A percentile compares a stretch with the other conserved stretches of the same genome.
Conservation (phyloP, 2,888 invertebrate genomes). For the Tineola bisselliella region DNA sequence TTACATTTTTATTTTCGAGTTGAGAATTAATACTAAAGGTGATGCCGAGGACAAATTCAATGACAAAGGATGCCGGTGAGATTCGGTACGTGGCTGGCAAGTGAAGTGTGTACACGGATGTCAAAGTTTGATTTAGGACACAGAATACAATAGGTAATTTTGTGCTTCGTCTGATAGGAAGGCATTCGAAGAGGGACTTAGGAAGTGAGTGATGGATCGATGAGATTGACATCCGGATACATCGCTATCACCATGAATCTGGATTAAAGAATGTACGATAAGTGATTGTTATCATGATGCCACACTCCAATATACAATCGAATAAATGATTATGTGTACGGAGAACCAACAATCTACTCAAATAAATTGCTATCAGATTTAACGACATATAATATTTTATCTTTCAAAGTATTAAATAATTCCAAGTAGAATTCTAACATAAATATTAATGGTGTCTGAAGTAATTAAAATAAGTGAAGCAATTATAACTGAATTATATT, state of each 20-base stretch:
- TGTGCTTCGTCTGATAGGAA: not conserved
- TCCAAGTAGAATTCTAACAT: too few relatives aligned
- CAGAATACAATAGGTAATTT: not conserved
- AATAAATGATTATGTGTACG: not conserved
- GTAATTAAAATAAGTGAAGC: too few relatives aligned
- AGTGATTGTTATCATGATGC: not conserved
- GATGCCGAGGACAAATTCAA: not conserved
- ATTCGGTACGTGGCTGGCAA: not conserved
- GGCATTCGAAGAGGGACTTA: not conserved
- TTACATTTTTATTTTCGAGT: not conserved
- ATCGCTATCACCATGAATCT: not conserved
- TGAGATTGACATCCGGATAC: slow-evolving; percentile 5
- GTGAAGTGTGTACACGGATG: not conserved
- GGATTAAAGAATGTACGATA: not conserved
- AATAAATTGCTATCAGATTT: not conserved
- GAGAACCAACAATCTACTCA: not conserved
- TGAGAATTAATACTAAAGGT: not conserved
- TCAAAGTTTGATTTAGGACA: not conserved
- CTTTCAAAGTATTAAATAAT: too few relatives aligned
- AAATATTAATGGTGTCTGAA: too few relatives aligned
- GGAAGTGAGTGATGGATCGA: not conserved
- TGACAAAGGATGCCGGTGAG: not conserved
- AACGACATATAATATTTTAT: too few relatives aligned
- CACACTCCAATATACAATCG: not conserved
- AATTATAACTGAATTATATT: too few relatives aligned